Evolutionary conservation across 1,140 invertebrate genomes (phyloP).

Genomic region (Meteorus sp.): DNA sequence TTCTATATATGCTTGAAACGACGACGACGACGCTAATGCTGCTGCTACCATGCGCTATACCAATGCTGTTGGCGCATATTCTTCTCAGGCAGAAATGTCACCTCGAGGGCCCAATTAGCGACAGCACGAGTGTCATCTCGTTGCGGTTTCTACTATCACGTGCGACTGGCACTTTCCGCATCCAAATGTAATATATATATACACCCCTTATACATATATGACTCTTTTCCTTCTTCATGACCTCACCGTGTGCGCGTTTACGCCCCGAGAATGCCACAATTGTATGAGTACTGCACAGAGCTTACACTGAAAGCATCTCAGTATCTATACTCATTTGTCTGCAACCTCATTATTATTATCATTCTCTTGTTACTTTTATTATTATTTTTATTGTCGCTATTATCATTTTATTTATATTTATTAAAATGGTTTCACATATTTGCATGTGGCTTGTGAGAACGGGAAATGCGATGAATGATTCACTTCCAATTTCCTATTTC

Average conservation of each 20-base stretch:
- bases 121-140: constrained; percentile 57
- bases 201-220: background rate
- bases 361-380: too few relatives aligned
- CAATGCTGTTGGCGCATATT: too few relatives aligned
- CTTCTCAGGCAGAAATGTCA: constrained; percentile 36
- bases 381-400: background rate
- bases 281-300: background rate
- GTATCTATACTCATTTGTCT: constrained; percentile 6
- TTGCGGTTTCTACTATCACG: constrained; percentile 54
- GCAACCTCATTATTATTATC: constrained; percentile 12
- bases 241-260: constrained; percentile 13
- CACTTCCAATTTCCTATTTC: too few relatives aligned
- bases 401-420: background rate
- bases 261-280: constrained; percentile 18
- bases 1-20: too few relatives aligned
- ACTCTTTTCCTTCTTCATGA: constrained; percentile 1
- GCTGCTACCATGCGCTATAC: too few relatives aligned
- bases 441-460: background rate
- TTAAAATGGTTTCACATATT: background rate
- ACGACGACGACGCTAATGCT: too few relatives aligned
- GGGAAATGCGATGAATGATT: too few relatives aligned
- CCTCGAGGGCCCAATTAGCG: constrained; percentile 59
- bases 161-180: constrained; percentile 54
- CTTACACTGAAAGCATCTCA: background rate
- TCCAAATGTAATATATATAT: constrained; percentile 9